Percentiles rank a stretch among this genome's conserved stretches.
Conservation (phyloP, 2,797 vertebrate genomes). For the Octomys mimax region DNA sequence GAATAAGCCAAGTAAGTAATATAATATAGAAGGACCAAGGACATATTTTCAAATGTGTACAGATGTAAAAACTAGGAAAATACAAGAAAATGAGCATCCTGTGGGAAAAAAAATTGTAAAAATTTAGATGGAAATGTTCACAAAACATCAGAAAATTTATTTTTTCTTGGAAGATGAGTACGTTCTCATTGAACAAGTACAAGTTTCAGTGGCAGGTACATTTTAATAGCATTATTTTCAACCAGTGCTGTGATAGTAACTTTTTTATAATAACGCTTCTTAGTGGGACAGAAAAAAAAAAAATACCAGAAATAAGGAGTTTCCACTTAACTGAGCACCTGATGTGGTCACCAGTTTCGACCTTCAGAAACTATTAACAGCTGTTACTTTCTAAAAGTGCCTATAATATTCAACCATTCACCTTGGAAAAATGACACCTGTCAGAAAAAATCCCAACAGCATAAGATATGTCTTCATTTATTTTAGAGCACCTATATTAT, state of each 20-base stretch:
- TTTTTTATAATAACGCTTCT: neutral
- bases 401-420: slow-evolving; percentile 56
- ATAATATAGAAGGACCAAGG: neutral
- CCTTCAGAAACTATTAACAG: slow-evolving; percentile 60
- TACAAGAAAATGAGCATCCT: slow-evolving; percentile 53
- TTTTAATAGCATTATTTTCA: slow-evolving; percentile 47
- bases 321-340: neutral
- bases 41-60: neutral
- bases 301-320: neutral
- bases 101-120: neutral
- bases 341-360: slow-evolving; percentile 37
- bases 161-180: slow-evolving; percentile 31
- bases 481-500: slow-evolving; percentile 54
- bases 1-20: neutral
- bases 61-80: slow-evolving; percentile 36
- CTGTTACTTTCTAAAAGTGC: slow-evolving; percentile 69
- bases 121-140: slow-evolving; percentile 42
- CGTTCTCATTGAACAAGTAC: neutral
- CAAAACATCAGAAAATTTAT: slow-evolving; percentile 41
- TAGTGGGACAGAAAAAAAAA: neutral
- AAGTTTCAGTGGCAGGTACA: neutral
- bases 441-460: neutral
- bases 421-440: slow-evolving; percentile 63
- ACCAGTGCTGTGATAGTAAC: neutral
- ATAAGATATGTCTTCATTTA: slow-evolving; percentile 65